A percentile compares a stretch with the other conserved stretches of the same genome.
Conservation (phyloP, 2,797 vertebrate genomes). For the Chrysocyon brachyurus region DNA sequence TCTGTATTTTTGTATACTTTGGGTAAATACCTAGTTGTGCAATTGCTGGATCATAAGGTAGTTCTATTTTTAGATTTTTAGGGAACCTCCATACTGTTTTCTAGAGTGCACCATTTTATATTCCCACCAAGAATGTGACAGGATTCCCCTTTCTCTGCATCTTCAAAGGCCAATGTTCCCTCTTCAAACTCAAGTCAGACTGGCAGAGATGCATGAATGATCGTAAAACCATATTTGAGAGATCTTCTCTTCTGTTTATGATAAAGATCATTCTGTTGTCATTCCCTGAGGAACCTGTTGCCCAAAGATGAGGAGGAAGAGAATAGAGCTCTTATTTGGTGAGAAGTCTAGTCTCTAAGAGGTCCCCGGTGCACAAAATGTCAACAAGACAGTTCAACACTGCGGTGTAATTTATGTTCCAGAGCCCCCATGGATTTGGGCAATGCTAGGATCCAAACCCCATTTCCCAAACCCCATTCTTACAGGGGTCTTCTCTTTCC, state of each 20-base stretch:
- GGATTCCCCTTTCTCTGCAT: background rate
- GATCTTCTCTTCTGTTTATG: background rate
- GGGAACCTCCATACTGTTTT: background rate
- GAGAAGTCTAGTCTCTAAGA: background rate
- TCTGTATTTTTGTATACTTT: background rate
- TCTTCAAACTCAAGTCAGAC: background rate
- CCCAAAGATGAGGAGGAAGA: background rate
- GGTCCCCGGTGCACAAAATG: background rate
- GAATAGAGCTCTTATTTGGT: background rate
- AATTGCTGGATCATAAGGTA: background rate
- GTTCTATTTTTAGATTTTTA: background rate
- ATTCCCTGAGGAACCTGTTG: background rate
- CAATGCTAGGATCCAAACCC: background rate
- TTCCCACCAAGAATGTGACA: background rate
- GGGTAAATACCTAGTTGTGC: background rate
- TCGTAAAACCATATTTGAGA: background rate
- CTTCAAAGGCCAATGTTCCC: background rate
- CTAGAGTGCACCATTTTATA: background rate
- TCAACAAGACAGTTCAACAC: background rate
- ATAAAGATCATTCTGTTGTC: background rate
- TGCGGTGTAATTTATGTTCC: background rate
- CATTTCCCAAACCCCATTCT: background rate
- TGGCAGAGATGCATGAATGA: background rate
- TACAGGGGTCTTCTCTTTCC: background rate
- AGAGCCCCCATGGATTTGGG: background rate